Percentiles rank a stretch among this genome's conserved stretches.
These are phyloP conservation scores for Micropoecilia bifurca DNA, from an alignment of 2,797 vertebrate genomes.

Conservation along the genomic window DNA sequence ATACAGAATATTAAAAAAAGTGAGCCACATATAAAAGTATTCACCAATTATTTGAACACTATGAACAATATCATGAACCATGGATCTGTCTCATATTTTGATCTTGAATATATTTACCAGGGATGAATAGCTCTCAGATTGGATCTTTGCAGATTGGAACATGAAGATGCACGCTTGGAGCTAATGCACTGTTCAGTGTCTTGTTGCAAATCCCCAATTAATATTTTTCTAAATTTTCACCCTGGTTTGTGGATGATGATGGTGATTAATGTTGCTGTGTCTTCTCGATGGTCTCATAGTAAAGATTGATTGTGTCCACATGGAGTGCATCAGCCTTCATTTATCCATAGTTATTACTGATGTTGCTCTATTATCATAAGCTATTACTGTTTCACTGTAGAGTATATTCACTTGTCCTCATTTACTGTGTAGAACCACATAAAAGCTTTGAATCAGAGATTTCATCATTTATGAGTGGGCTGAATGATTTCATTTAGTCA, in stretches of 20 bases:
- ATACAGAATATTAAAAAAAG: background rate
- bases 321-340: background rate
- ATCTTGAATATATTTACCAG: background rate
- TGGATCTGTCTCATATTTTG: background rate
- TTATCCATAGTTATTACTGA: background rate
- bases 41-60: background rate
- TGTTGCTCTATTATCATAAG: background rate
- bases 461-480: background rate
- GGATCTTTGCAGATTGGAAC: background rate
- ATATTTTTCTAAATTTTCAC: background rate
- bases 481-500: background rate
- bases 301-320: background rate
- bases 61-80: background rate
- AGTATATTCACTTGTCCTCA: background rate
- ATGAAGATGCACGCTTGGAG: background rate
- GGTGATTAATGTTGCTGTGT: background rate
- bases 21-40: background rate
- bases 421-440: background rate
- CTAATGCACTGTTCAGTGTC: background rate
- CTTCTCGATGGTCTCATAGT: background rate
- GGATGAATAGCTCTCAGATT: background rate
- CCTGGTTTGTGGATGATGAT: background rate
- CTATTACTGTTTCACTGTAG: background rate
- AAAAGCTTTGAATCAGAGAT: background rate
- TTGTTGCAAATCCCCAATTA: slow-evolving; percentile 2